Evolutionary conservation across 2,797 vertebrate species (phyloP), one percentile per base, ranked within the genome.

Genomic region (Spondyliosoma cantharus): DNA sequence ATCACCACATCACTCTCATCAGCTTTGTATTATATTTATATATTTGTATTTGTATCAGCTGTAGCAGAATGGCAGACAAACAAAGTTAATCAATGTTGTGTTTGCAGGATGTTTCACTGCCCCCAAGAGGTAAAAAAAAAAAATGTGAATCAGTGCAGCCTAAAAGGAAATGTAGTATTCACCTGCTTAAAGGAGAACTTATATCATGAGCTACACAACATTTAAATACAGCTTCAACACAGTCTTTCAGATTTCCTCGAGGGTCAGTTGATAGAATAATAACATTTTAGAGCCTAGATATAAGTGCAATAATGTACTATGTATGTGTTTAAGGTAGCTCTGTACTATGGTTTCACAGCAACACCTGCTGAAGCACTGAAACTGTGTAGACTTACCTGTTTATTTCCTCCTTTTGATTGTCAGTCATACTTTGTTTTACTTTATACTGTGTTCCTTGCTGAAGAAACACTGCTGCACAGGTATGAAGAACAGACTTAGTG

Each of bases 401-500:
- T 42, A 2, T 0, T 17, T n/a, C 5, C 67, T 71, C 58, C 16
- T 63, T 61, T 0, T 0, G 6, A n/a, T 19, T 52, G n/a, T 42
- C 52, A 62, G 42, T 20, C 57, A 46, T n/a, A 37, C 24, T 49
- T 65, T 13, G 59, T 66, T 7, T n/a, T n/a, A n/a, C n/a, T n/a
- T n/a, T n/a, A n/a, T n/a, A n/a, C n/a, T n/a, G 59, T 76, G 43
- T 52, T 12, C 5, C 24, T 60, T 12, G 7, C 22, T 80, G 49
- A 78, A 50, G 63, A 78, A 48, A 68, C 1, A 3, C 56, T 63
- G 73, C 29, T 57, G 37, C 58, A 42, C 42, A 65, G 43, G 59
- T 71, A 60, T 58, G 60, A 59, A 53, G 52, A 57, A 27, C 65
- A 49, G 48, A 29, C n/a, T 81, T 50, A n/a, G 16, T 37, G 48